Percentiles rank a stretch among this genome's conserved stretches.
These are phyloP conservation scores for Gonioctena quinquepunctata DNA, from an alignment of 1,140 invertebrate species.

Conservation along the genomic window DNA sequence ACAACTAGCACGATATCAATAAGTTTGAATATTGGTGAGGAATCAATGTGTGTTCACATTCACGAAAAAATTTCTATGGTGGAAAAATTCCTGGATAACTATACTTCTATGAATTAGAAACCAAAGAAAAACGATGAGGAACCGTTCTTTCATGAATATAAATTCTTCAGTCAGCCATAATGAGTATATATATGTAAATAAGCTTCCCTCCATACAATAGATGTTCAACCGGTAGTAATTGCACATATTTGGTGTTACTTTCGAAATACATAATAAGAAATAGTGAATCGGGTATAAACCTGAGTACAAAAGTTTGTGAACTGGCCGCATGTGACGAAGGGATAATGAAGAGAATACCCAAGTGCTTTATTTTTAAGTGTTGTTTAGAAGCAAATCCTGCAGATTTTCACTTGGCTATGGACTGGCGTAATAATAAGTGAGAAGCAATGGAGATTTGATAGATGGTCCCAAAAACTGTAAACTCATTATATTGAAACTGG, in stretches of 20 bases:
- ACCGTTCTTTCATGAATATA: background rate
- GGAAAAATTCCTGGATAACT: no score
- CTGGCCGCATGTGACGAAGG: slow-evolving; percentile 45
- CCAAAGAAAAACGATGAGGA: no score
- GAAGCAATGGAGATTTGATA: background rate
- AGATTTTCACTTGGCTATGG: slow-evolving; percentile 53
- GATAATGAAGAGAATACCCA: slow-evolving; percentile 53
- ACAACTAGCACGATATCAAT: no score
- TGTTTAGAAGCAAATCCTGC: slow-evolving; percentile 48
- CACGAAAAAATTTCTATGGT: no score
- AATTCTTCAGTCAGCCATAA: background rate
- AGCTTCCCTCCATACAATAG: slow-evolving; percentile 49
- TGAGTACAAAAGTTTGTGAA: slow-evolving; percentile 52
- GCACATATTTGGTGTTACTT: slow-evolving; percentile 51
- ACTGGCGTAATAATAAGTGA: slow-evolving; percentile 25
- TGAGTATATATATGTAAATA: slow-evolving; percentile 31
- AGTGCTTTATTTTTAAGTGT: slow-evolving; percentile 52
- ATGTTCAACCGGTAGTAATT: slow-evolving; percentile 41
- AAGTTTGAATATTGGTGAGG: no score
- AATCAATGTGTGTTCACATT: no score
- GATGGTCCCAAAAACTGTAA: background rate
- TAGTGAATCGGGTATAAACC: slow-evolving; percentile 46
- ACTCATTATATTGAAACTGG: background rate
- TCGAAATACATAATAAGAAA: slow-evolving; percentile 42
- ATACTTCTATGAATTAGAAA: no score